phyloP scores from a whole-genome alignment of 2,888 invertebrate species.

The Cataglyphis rosenhaueri region DNA sequence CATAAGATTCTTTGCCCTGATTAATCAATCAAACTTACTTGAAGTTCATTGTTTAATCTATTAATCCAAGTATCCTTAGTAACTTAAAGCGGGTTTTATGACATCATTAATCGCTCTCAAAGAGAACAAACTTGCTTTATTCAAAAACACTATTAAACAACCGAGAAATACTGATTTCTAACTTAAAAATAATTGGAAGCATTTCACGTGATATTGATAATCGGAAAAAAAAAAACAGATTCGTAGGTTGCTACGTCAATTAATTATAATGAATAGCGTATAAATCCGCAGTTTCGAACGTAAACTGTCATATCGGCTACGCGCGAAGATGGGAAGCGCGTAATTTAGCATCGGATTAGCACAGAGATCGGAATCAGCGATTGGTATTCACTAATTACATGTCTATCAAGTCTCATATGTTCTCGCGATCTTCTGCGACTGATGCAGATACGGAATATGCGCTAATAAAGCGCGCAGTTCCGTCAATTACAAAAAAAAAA shows the following conservation, averaged over 20 bases:
- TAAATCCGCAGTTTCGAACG: background rate
- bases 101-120: no score
- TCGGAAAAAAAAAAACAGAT: background rate
- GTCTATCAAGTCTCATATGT: conserved; percentile 64
- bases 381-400: conserved; percentile 70
- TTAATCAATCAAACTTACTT: no score
- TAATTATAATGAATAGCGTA: conserved; percentile 13
- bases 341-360: conserved; percentile 61
- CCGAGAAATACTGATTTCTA: background rate
- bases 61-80: no score
- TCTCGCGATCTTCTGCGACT: conserved; percentile 61
- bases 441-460: conserved; percentile 55
- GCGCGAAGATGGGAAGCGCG: conserved; percentile 27
- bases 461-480: conserved; percentile 58
- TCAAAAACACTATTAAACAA: no score
- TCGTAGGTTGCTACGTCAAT: conserved; percentile 1
- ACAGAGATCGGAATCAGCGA: conserved; percentile 64
- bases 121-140: no score
- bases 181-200: background rate
- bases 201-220: background rate
- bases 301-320: conserved; percentile 23
- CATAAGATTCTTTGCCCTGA: no score
- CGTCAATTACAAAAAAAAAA: conserved; percentile 50
- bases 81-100: no score
- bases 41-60: no score